A percentile compares a stretch with the other conserved stretches of the same genome.
phyloP scores from a whole-genome alignment of 2,113 vertebrate genomes.

The Crotophaga sulcirostris region DNA sequence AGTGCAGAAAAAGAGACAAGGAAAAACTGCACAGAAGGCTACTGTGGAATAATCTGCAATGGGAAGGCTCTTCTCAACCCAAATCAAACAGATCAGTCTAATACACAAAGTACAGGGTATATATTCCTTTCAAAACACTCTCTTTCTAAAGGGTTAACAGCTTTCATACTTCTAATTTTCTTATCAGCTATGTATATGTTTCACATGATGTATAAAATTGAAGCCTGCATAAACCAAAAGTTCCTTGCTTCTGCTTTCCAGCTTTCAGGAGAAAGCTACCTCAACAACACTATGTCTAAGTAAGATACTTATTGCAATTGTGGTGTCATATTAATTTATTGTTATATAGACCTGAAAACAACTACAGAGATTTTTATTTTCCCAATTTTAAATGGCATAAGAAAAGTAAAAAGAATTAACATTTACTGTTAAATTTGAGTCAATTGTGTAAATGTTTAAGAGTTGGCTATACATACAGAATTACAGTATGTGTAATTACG shows the following conservation, averaged over 20 bases:
- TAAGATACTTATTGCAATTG: background rate
- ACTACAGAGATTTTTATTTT: background rate
- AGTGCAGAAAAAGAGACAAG: background rate
- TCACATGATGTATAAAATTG: background rate
- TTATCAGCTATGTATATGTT: background rate
- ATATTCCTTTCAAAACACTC: background rate
- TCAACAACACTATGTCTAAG: background rate
- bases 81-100: background rate
- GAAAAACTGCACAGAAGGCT: accelerated
- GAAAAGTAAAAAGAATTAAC: background rate
- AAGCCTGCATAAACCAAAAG: background rate
- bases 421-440: background rate
- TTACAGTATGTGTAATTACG: background rate
- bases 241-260: background rate
- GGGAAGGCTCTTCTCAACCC: background rate
- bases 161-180: background rate
- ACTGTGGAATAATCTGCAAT: background rate
- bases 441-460: background rate
- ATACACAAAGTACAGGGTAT: background rate
- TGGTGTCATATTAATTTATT: background rate
- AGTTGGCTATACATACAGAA: background rate
- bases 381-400: background rate
- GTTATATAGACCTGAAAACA: background rate
- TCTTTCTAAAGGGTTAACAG: background rate
- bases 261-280: background rate